Evolutionary conservation across 37 sponge, comb jelly and placozoan genomes (phyloP).

Genomic region (Dysidea cf. avara): DNA sequence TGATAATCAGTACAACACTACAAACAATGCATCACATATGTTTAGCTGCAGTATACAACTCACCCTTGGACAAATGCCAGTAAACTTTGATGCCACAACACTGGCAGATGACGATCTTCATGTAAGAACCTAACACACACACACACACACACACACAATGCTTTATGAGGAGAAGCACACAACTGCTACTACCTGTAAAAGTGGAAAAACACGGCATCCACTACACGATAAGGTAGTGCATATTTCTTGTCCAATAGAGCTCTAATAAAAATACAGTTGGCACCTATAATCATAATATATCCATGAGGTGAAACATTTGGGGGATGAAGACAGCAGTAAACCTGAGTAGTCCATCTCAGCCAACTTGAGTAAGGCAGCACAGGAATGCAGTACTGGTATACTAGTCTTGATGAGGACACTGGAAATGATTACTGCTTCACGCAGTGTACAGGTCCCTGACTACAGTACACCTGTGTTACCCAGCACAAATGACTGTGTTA

Average conservation of each 20-base stretch:
- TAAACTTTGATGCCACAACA: conserved; percentile 95
- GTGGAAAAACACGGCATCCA: conserved; percentile 88
- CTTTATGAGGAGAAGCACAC: too few species aligned
- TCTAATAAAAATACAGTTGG: conserved; percentile 91
- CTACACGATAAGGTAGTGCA: conserved; percentile 90
- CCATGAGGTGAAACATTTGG: too few species aligned
- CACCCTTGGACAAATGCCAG: conserved; percentile 82
- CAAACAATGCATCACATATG: too few species aligned
- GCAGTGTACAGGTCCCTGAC: conserved; percentile 85
- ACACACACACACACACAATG: background rate
- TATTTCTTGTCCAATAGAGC: conserved; percentile 95
- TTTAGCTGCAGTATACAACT: background rate
- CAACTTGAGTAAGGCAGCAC: conserved; percentile 92
- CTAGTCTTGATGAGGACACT: conserved; percentile 88
- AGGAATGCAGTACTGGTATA: conserved; percentile 91
- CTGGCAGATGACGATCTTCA: conserved; percentile 81
- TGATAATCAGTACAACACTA: too few species aligned
- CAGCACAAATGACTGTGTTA: too few species aligned
- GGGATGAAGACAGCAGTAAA: too few species aligned
- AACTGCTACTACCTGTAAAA: conserved; percentile 54
- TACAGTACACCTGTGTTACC: background rate
- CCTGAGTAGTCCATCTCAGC: conserved; percentile 96
- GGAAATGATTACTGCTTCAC: conserved; percentile 95
- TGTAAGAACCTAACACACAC: conserved; percentile 45
- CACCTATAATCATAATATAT: too few species aligned